Conservation (phyloP, 2,797 vertebrate genomes). For the Varecia variegata region DNA sequence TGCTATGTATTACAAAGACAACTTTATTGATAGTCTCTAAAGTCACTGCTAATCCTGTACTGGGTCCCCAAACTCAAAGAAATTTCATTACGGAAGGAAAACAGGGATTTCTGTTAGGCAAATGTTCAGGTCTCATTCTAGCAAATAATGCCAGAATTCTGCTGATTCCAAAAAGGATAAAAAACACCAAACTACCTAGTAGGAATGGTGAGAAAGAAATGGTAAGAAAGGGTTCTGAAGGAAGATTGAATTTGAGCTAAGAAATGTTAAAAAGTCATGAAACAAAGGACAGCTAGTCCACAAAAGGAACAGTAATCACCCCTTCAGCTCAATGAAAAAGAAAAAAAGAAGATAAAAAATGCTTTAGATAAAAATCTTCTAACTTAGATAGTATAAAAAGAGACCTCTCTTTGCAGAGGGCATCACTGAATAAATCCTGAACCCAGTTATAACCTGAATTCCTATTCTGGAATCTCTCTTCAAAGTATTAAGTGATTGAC, state of each 20-base stretch:
- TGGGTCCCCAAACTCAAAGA: background rate
- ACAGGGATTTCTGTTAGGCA: slow-evolving; percentile 3
- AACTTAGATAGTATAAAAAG: slow-evolving; percentile 54
- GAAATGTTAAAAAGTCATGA: slow-evolving; percentile 63
- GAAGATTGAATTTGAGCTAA: slow-evolving; percentile 53
- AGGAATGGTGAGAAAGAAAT: slow-evolving; percentile 49
- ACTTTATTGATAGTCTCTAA: background rate
- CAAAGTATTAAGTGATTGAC: slow-evolving; percentile 45
- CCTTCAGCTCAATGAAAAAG: slow-evolving; percentile 42
- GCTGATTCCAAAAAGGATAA: slow-evolving; percentile 43
- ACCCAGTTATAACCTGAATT: slow-evolving; percentile 46
- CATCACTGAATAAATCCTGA: slow-evolving; percentile 57
- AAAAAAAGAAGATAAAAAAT: slow-evolving; percentile 42
- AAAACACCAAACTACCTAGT: background rate
- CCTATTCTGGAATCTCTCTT: slow-evolving; percentile 61
- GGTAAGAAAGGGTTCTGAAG: slow-evolving; percentile 10
- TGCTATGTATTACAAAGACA: background rate
- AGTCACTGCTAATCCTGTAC: background rate
- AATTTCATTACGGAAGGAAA: slow-evolving; percentile 45
- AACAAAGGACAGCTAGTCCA: slow-evolving; percentile 57
- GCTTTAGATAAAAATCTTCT: slow-evolving; percentile 67
- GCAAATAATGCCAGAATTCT: slow-evolving; percentile 40
- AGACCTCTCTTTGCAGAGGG: slow-evolving; percentile 54
- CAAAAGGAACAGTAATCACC: slow-evolving; percentile 65
- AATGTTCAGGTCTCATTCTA: slow-evolving; percentile 20